A percentile compares a stretch with the other conserved stretches of the same genome.
Evolutionary conservation across 1,140 invertebrate species (phyloP).

Genomic region (Diachasma alloeum): DNA sequence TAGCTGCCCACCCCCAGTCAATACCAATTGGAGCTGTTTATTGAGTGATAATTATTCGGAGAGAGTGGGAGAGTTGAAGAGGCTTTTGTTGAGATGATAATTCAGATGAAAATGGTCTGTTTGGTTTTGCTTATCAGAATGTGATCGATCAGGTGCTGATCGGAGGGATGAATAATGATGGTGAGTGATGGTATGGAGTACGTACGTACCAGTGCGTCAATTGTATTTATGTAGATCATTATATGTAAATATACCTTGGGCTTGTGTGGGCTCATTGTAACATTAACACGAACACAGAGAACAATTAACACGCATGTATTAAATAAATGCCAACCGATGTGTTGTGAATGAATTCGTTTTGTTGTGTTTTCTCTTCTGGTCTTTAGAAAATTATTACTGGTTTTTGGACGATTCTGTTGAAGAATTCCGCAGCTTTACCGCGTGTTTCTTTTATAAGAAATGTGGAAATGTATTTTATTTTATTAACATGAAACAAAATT

Average conservation of each 20-base stretch:
- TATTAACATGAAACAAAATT: too few species aligned
- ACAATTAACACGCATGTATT: conserved; percentile 14
- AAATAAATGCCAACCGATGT: conserved; percentile 25
- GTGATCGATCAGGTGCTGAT: not conserved
- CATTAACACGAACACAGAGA: conserved; percentile 3
- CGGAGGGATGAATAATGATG: not conserved
- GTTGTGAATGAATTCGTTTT: conserved; percentile 5
- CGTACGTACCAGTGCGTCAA: conserved; percentile 2
- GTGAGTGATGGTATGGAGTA: not conserved
- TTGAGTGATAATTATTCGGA: not conserved
- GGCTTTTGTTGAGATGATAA: too few species aligned
- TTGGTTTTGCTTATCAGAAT: not conserved
- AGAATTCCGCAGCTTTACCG: too few species aligned
- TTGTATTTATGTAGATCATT: conserved; percentile 29
- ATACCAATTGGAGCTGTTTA: conserved; percentile 9
- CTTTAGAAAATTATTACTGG: too few species aligned
- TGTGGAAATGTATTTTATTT: not conserved
- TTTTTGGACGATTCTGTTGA: too few species aligned
- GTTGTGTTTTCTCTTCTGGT: too few species aligned
- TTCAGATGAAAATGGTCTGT: not conserved
- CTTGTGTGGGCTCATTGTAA: conserved; percentile 8
- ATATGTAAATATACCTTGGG: conserved; percentile 9
- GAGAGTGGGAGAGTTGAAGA: too few species aligned
- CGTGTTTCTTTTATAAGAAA: too few species aligned
- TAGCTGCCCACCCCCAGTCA: conserved; percentile 8